Percentiles rank a stretch among this genome's conserved stretches.
Conservation (phyloP, 2,888 invertebrate genomes). For the Andrena chrysosceles region DNA sequence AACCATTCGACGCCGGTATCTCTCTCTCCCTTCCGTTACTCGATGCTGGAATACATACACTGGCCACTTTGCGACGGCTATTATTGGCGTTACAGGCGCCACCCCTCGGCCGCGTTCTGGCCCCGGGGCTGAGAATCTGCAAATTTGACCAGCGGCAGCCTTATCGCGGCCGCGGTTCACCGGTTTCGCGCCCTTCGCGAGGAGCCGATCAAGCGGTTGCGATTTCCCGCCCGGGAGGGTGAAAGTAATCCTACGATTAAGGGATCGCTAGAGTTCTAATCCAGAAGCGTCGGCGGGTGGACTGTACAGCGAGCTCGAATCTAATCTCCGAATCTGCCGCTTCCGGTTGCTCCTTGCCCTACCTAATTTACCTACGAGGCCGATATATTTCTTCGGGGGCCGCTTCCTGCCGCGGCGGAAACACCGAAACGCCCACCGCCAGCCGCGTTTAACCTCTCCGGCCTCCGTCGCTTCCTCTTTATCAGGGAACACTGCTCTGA, state of each 20-base stretch:
- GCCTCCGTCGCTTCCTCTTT: constrained; percentile 46
- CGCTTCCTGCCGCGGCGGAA: constrained; percentile 55
- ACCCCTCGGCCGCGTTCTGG: background rate
- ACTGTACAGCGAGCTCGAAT: constrained; percentile 14
- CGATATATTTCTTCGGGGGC: constrained; percentile 32
- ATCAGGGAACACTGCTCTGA: constrained; percentile 47
- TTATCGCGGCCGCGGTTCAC: background rate
- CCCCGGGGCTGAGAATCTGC: background rate
- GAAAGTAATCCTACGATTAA: constrained; percentile 13
- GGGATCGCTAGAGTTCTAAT: background rate
- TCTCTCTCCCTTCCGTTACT: constrained; percentile 32
- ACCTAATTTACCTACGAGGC: constrained; percentile 37
- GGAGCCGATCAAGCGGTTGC: background rate
- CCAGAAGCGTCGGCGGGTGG: background rate
- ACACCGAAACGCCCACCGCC: constrained; percentile 50
- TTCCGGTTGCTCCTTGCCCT: constrained; percentile 36
- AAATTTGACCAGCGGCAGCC: background rate
- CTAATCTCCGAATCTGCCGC: constrained; percentile 49
- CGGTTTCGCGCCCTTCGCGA: background rate
- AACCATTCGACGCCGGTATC: constrained; percentile 67
- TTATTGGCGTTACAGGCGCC: constrained; percentile 56
- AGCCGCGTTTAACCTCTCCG: constrained; percentile 40
- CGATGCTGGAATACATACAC: constrained; percentile 58
- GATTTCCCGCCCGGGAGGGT: background rate
- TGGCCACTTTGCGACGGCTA: constrained; percentile 64